phyloP scores from a whole-genome alignment of 2,888 invertebrate species.

The Conops quadrifasciatus region DNA sequence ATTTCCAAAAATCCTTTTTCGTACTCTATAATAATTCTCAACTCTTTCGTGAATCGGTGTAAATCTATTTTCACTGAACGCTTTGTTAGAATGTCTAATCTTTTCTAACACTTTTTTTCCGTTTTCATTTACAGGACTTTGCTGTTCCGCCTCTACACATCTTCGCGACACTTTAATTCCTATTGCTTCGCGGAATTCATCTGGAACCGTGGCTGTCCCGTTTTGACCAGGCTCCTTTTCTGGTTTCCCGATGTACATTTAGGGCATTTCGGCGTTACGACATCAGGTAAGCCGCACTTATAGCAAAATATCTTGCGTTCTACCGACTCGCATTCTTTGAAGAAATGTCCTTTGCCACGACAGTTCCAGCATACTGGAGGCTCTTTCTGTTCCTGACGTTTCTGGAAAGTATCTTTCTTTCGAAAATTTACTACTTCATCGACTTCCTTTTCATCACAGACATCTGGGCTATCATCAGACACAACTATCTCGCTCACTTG shows the following conservation, averaged over 20 bases:
- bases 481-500: not conserved
- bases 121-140: too few species aligned
- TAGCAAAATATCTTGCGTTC: not conserved
- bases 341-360: not conserved
- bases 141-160: not conserved
- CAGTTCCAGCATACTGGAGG: not conserved
- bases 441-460: not conserved
- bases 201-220: slow-evolving; percentile 13
- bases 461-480: too few species aligned
- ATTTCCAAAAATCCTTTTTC: not conserved
- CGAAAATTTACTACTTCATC: not conserved
- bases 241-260: slow-evolving; percentile 21
- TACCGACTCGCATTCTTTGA: not conserved
- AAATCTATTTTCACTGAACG: not conserved
- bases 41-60: not conserved
- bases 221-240: not conserved
- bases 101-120: too few species aligned
- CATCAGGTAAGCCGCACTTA: not conserved
- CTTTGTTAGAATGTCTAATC: not conserved
- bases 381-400: not conserved
- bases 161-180: not conserved
- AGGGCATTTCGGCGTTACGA: not conserved
- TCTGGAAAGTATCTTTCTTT: not conserved
- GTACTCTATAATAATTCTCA: not conserved
- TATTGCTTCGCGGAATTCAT: not conserved